Evolutionary conservation across 1,140 invertebrate species (phyloP).

Genomic region (Leptinotarsa undecemlineata): DNA sequence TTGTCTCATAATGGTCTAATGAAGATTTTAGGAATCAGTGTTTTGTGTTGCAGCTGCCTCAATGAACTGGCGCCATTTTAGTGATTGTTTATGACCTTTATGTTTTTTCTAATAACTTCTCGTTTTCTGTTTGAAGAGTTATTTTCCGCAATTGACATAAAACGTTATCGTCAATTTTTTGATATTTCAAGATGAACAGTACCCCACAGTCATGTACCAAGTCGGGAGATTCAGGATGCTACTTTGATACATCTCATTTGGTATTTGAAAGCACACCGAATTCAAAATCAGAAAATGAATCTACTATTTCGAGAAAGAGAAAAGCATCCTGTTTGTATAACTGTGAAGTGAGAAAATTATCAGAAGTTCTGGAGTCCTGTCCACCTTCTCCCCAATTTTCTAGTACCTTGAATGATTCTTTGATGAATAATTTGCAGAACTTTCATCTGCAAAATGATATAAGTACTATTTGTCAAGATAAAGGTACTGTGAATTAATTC

Average conservation of each 20-base stretch:
- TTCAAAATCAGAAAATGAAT: conserved; percentile 28
- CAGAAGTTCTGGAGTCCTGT: conserved; percentile 27
- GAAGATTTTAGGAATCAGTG: too few relatives aligned
- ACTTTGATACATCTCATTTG: conserved; percentile 25
- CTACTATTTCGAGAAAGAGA: conserved; percentile 1
- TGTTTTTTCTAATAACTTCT: conserved; percentile 10
- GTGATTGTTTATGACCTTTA: conserved; percentile 12
- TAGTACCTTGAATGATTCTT: conserved; percentile 42
- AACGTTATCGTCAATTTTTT: background rate
- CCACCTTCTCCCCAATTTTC: conserved; percentile 39
- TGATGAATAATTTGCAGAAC: conserved; percentile 40
- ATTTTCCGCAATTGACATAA: background rate
- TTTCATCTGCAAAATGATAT: conserved; percentile 34
- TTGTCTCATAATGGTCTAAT: too few relatives aligned
- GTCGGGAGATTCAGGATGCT: conserved; percentile 27
- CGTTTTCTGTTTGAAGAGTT: background rate
- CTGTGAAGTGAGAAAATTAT: conserved; percentile 25
- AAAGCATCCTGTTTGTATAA: conserved; percentile 29
- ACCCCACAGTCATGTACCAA: conserved; percentile 25
- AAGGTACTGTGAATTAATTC: background rate
- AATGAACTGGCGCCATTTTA: conserved; percentile 27
- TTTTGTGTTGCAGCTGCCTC: background rate
- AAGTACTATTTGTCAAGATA: conserved; percentile 5
- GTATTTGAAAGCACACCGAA: conserved; percentile 35
- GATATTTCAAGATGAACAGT: conserved; percentile 33